Conservation (phyloP, 2,888 invertebrate genomes). For the Platycnemis pennipes region DNA sequence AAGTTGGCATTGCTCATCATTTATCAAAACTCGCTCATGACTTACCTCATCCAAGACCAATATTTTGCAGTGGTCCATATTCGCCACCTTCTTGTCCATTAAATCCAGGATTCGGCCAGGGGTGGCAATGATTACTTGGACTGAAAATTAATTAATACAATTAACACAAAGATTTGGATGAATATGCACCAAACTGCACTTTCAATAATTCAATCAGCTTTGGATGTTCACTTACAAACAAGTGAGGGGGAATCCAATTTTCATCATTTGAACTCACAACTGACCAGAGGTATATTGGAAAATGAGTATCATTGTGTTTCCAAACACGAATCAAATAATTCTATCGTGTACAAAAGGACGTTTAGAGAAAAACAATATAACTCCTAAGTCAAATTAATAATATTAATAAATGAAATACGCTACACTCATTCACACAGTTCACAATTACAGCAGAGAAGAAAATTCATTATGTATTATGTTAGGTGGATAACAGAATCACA, state of each 20-base stretch:
- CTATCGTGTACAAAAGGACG: too few relatives aligned
- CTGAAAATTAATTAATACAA: conserved; percentile 80
- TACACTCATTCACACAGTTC: too few relatives aligned
- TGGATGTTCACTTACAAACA: conserved; percentile 53
- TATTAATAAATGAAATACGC: too few relatives aligned
- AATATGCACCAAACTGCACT: conserved; percentile 50
- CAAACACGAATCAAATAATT: too few relatives aligned
- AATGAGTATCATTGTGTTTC: too few relatives aligned
- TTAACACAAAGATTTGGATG: conserved; percentile 42
- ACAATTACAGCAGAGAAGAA: too few relatives aligned
- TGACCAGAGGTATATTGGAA: too few relatives aligned
- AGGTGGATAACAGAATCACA: too few relatives aligned
- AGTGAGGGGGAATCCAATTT: conserved; percentile 60
- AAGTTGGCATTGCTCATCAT: neutral
- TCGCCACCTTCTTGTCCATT: conserved; percentile 98
- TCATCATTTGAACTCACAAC: conserved; percentile 6
- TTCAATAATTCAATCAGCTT: neutral
- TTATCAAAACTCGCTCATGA: neutral
- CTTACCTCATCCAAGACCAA: conserved; percentile 95
- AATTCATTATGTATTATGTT: too few relatives aligned
- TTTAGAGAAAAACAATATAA: too few relatives aligned
- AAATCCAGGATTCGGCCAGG: conserved; percentile 99
- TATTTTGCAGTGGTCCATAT: conserved; percentile 97
- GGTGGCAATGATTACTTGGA: conserved; percentile 99
- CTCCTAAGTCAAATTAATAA: too few relatives aligned